Base-by-base conservation (phyloP, 2,797 vertebrate genomes). In the Acrossocheilus fasciatus region DNA sequence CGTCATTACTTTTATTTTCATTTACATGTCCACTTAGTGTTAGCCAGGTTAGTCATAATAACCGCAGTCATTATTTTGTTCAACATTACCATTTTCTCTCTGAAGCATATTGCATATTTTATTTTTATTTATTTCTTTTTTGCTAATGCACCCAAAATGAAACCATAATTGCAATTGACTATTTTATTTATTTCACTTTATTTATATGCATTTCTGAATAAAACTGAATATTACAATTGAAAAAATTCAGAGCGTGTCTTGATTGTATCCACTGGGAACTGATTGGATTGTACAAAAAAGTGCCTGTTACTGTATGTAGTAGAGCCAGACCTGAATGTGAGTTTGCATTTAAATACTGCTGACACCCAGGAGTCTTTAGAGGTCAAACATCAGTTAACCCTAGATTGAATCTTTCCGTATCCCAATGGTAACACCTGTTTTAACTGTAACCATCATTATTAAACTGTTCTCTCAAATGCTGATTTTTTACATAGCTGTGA, bases 161-260 rank as follows among this genome's bases (percentile, higher is more conserved):
- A 75, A 75, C 8, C 3, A 50, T 18, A 52, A 34, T 52, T 34
- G 17, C n/a, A 74, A 30, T 5, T 50, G 47, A 7, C 43, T 2
- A 74, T 74, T 74, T 47, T 43, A 72, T n/a, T 43, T 72, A 72
- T n/a, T 43, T 72, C 10, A 72, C 39, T n/a, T 23, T 45, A 45
- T 72, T 72, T 73, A n/a, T n/a, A 15, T 30, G 54, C 18, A 20
- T 54, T 54, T 54, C 52, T 54, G 3, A 50, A 8, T 18, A 74
- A 47, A 50, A 18, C n/a, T 74, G n/a, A 10, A 50, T 18, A 50
- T 8, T 26, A 47, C 47, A 75, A 4, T 2, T 34, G 73, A 45
- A 45, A 73, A 73, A 26, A 26, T 23, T 15, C 47, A 72, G 4
- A n/a, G 0, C 4, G 11, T 15, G 12, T 45, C 9, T 23, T 41